phyloP scores from a whole-genome alignment of 2,113 vertebrate species.

The Istiophorus platypterus region DNA sequence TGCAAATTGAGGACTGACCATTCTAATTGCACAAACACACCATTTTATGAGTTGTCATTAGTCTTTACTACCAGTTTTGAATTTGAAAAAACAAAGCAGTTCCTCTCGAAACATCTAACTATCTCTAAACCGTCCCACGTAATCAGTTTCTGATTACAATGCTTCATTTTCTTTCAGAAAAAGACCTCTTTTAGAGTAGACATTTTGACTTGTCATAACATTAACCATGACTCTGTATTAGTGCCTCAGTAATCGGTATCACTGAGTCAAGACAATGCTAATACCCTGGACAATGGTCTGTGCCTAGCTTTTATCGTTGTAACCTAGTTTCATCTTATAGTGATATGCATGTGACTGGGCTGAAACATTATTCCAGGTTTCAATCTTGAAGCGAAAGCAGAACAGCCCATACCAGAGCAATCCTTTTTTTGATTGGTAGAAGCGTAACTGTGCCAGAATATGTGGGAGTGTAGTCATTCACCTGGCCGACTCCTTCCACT shows the following conservation, averaged over 20 bases:
- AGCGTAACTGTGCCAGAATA: background rate
- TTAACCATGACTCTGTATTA: background rate
- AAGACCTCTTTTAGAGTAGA: background rate
- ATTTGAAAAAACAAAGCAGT: background rate
- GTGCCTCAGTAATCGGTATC: background rate
- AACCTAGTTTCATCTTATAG: background rate
- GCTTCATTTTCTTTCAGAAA: background rate
- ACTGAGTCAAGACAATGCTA: background rate
- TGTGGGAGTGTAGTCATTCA: constrained; percentile 63
- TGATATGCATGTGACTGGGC: background rate
- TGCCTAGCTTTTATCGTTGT: background rate
- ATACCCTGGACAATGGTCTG: background rate
- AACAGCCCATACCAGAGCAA: background rate
- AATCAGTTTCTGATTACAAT: background rate
- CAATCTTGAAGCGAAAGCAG: background rate
- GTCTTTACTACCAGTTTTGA: background rate
- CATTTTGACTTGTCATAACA: background rate
- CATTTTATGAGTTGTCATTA: background rate
- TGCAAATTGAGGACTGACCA: background rate
- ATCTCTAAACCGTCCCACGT: background rate
- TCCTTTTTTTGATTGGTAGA: background rate
- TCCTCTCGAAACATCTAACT: background rate
- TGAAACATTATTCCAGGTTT: background rate
- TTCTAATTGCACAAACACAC: background rate
- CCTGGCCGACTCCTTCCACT: constrained; percentile 98